Conservation (phyloP, 2,888 invertebrate species). For the Hymenopus coronatus region DNA sequence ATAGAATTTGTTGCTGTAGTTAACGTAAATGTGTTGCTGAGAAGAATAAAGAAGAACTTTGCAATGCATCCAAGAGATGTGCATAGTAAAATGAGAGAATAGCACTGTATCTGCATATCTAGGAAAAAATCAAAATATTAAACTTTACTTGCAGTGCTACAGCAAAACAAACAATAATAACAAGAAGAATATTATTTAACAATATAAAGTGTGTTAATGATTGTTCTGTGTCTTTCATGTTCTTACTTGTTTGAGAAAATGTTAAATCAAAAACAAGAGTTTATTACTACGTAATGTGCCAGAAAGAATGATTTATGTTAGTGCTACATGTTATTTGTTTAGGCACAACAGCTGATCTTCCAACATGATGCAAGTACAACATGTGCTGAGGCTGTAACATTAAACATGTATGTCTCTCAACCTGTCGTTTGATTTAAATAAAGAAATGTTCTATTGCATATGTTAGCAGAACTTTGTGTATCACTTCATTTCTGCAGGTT, state of each 20-base stretch:
- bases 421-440: too few species aligned
- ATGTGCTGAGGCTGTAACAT: too few species aligned
- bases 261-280: background rate
- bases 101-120: background rate
- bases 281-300: background rate
- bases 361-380: background rate
- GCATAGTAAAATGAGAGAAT: background rate
- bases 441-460: too few species aligned
- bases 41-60: background rate
- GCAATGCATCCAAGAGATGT: background rate
- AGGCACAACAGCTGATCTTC: background rate
- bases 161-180: background rate
- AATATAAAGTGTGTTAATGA: conserved; percentile 15
- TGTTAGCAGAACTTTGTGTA: too few species aligned
- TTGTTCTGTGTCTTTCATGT: conserved; percentile 18
- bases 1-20: background rate
- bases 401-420: too few species aligned
- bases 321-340: background rate
- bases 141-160: background rate
- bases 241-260: conserved; percentile 18
- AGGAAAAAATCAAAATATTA: background rate
- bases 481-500: too few species aligned
- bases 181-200: background rate
- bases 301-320: background rate
- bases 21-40: background rate